Percentiles rank a stretch among this genome's conserved stretches.
These are phyloP conservation scores for Bellardia pandia DNA, from an alignment of 2,888 invertebrate genomes.

Conservation along the genomic window DNA sequence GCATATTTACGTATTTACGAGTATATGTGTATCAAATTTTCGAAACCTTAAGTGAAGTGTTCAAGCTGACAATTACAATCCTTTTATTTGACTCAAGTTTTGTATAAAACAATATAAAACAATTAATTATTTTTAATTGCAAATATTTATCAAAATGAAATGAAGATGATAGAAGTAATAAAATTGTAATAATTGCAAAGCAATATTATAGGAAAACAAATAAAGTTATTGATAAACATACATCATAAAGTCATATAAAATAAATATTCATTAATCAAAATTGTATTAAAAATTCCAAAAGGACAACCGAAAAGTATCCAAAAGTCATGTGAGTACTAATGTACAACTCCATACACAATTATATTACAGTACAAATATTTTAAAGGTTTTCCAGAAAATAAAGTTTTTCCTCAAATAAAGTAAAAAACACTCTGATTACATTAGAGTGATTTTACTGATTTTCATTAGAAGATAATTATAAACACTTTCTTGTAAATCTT, in stretches of 20 bases:
- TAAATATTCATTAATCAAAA: conserved; percentile 39
- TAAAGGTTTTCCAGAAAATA: conserved; percentile 4
- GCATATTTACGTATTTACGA: too few relatives aligned
- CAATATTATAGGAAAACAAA: background rate
- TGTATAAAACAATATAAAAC: too few relatives aligned
- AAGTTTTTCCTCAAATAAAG: too few relatives aligned
- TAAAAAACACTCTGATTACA: too few relatives aligned
- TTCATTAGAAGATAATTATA: too few relatives aligned
- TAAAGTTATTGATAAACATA: conserved; percentile 3
- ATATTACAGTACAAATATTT: background rate
- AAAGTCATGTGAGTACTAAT: conserved; percentile 10
- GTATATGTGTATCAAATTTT: too few relatives aligned
- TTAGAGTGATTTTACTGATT: too few relatives aligned
- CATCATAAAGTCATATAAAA: conserved; percentile 20
- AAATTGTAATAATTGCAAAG: conserved; percentile 3
- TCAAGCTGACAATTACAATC: too few relatives aligned
- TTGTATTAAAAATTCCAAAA: conserved; percentile 14
- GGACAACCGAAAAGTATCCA: conserved; percentile 38
- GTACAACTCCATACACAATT: background rate
- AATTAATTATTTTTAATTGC: too few relatives aligned
- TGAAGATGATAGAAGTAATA: background rate
- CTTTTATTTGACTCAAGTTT: too few relatives aligned
- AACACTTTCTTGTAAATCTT: too few relatives aligned
- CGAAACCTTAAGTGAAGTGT: too few relatives aligned
- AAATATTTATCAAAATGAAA: background rate